Evolutionary conservation across 2,797 vertebrate species (phyloP).

Genomic region (Crenichthys baileyi): DNA sequence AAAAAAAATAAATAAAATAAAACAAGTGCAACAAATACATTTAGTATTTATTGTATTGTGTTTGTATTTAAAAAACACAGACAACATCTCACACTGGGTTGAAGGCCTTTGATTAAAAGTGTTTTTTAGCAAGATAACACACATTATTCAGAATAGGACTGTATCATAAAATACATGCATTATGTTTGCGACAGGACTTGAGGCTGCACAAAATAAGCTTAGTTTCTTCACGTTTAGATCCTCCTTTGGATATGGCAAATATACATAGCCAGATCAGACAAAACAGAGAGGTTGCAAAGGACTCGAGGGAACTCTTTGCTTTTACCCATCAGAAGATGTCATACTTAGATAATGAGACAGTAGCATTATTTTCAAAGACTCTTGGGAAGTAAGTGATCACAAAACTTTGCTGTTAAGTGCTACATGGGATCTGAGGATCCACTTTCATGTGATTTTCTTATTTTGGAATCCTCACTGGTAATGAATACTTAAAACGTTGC

Average conservation of each 20-base stretch:
- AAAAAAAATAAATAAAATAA: neutral
- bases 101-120: neutral
- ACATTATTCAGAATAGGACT: neutral
- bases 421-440: conserved; percentile 9
- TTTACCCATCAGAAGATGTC: neutral
- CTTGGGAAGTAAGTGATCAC: conserved; percentile 7
- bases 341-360: neutral
- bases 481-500: conserved; percentile 44
- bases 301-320: neutral
- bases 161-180: neutral
- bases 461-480: conserved; percentile 33
- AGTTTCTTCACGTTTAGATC: neutral
- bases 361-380: neutral
- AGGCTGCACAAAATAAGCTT: neutral
- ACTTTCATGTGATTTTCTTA: conserved; percentile 19
- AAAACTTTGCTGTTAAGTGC: conserved; percentile 3
- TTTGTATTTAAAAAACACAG: neutral
- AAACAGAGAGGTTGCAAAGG: neutral
- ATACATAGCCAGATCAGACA: neutral
- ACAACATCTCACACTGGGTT: neutral
- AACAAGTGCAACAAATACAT: neutral
- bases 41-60: too few relatives aligned
- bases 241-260: neutral
- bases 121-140: neutral
- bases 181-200: neutral